phyloP scores from a whole-genome alignment of 1,140 invertebrate genomes.

The Ceratoteleas bidentatus region DNA sequence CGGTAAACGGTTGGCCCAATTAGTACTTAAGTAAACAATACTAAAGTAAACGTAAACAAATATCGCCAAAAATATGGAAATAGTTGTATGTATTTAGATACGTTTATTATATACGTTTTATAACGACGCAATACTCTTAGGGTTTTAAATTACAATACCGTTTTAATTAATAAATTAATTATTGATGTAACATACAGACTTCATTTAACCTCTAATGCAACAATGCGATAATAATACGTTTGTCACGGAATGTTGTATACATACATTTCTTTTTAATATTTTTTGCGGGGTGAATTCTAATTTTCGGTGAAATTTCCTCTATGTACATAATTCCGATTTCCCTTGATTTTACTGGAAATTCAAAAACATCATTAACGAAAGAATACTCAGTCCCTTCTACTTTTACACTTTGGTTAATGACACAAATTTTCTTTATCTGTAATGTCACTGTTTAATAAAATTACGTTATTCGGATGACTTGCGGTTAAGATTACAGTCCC shows the following conservation, averaged over 20 bases:
- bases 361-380: not conserved
- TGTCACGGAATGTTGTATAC: not conserved
- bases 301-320: not conserved
- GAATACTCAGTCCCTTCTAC: not conserved
- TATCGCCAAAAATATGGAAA: no score
- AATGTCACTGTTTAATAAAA: not conserved
- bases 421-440: not conserved
- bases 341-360: constrained; percentile 1
- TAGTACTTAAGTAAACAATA: no score
- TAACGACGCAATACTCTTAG: no score
- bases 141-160: no score
- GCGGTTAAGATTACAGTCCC: not conserved
- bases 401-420: not conserved
- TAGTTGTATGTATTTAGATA: no score
- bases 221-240: no score
- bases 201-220: no score
- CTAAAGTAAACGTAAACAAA: no score
- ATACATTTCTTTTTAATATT: not conserved
- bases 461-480: not conserved
- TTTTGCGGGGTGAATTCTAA: not conserved
- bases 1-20: no score
- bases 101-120: no score
- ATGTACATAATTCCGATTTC: constrained; percentile 5
- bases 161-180: no score
- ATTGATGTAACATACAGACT: no score